Evolutionary conservation across 2,888 invertebrate species (phyloP).

Genomic region (Elmis aenea): DNA sequence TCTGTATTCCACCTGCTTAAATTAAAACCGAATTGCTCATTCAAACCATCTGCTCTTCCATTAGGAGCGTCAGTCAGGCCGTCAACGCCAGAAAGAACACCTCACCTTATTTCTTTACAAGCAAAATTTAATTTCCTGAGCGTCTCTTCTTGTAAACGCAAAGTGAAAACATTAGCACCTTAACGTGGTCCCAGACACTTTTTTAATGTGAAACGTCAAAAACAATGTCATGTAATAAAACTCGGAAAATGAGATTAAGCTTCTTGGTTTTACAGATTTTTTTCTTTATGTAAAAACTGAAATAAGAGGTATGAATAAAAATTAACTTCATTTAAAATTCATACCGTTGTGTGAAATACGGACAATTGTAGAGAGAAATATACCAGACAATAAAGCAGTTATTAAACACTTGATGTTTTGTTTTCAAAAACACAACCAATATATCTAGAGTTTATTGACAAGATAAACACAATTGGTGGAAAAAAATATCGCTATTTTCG

Average conservation of each 20-base stretch:
- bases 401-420: too few species aligned
- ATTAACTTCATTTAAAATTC: neutral
- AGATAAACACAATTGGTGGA: too few species aligned
- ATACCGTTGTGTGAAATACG: too few species aligned
- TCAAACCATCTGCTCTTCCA: conserved; percentile 48
- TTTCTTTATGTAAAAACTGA: conserved; percentile 3
- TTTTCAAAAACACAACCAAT: too few species aligned
- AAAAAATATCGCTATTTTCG: too few species aligned
- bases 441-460: too few species aligned
- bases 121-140: conserved; percentile 50
- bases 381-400: too few species aligned
- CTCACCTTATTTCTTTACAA: conserved; percentile 47
- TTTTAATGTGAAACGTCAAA: conserved; percentile 42
- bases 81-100: conserved; percentile 42
- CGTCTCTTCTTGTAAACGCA: conserved; percentile 43
- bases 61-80: conserved; percentile 42
- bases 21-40: conserved; percentile 49
- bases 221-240: conserved; percentile 35
- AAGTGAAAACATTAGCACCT: conserved; percentile 49
- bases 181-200: conserved; percentile 33
- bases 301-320: conserved; percentile 3
- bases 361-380: too few species aligned
- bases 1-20: conserved; percentile 38
- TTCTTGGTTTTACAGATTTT: conserved; percentile 11
- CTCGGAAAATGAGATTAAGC: conserved; percentile 18